Evolutionary conservation across 2,113 vertebrate species (phyloP).

Genomic region (Cromileptes altivelis): DNA sequence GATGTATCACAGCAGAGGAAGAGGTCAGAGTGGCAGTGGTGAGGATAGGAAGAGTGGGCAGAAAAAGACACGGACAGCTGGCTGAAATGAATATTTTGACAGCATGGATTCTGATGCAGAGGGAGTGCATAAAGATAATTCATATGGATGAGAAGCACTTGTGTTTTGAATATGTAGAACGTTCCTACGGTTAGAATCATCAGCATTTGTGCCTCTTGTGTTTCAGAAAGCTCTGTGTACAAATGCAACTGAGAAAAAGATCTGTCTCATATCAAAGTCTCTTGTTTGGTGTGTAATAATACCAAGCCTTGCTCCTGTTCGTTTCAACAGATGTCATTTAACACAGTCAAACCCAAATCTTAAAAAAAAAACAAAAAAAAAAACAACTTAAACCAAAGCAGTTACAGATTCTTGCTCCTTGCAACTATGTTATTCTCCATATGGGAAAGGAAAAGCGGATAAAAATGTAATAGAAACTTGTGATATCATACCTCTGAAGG

Average conservation of each 20-base stretch:
- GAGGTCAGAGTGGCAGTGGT: constrained; percentile 18
- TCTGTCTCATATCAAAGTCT: not conserved
- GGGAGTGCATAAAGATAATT: not conserved
- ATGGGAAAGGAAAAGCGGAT: constrained; percentile 37
- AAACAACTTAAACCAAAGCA: not conserved
- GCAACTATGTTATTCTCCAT: constrained; percentile 4
- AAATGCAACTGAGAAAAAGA: not conserved
- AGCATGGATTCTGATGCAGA: not conserved
- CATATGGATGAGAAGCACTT: not conserved
- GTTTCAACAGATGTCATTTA: not conserved
- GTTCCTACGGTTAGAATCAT: not conserved
- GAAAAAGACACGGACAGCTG: not conserved
- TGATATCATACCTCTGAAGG: constrained; percentile 50
- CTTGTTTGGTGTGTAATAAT: not conserved
- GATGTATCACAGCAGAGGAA: not conserved
- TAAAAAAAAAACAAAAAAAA: not conserved
- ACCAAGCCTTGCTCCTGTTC: constrained; percentile 65
- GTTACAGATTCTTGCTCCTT: not conserved
- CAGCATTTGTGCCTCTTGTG: not conserved
- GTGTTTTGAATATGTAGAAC: not conserved
- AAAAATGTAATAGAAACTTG: constrained; percentile 15
- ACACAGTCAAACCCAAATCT: not conserved
- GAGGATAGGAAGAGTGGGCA: not conserved
- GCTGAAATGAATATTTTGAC: constrained; percentile 11
- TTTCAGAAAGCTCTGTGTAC: constrained; percentile 5